phyloP scores from a whole-genome alignment of 2,888 invertebrate species.

The Iselma pallidipennis region DNA sequence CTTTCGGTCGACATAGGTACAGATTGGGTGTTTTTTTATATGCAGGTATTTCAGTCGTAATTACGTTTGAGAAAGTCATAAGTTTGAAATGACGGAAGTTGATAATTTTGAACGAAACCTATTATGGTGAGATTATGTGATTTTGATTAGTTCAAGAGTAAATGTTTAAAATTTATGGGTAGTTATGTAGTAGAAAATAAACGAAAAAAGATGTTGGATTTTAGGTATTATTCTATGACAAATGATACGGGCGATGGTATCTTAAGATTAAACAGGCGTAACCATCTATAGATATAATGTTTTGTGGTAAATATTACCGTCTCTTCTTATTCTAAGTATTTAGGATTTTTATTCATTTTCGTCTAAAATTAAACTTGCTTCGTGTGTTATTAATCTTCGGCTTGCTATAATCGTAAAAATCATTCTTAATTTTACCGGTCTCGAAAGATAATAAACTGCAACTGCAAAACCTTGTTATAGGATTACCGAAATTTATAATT shows the following conservation, averaged over 20 bases:
- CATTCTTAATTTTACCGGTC: too few relatives aligned
- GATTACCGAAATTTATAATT: too few relatives aligned
- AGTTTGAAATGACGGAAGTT: background rate
- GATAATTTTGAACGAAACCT: background rate
- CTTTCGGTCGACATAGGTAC: too few relatives aligned
- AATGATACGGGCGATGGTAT: constrained; percentile 20
- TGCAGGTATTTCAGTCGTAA: background rate
- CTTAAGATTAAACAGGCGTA: constrained; percentile 22
- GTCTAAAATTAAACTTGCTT: too few relatives aligned
- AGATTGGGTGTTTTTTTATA: too few relatives aligned
- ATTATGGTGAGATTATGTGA: background rate
- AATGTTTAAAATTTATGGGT: background rate
- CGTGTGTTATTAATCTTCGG: too few relatives aligned
- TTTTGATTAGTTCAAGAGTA: background rate
- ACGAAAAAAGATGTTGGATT: background rate
- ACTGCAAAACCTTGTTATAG: too few relatives aligned
- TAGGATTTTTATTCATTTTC: too few relatives aligned
- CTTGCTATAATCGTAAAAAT: too few relatives aligned
- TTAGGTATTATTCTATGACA: constrained; percentile 11
- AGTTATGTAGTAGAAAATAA: background rate
- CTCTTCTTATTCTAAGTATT: background rate
- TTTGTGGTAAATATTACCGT: background rate
- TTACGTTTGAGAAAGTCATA: background rate
- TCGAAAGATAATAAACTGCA: too few relatives aligned
- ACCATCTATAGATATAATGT: constrained; percentile 2